Evolutionary conservation across 2,888 invertebrate species (phyloP).

Genomic region (Scaptomyza tumidula): DNA sequence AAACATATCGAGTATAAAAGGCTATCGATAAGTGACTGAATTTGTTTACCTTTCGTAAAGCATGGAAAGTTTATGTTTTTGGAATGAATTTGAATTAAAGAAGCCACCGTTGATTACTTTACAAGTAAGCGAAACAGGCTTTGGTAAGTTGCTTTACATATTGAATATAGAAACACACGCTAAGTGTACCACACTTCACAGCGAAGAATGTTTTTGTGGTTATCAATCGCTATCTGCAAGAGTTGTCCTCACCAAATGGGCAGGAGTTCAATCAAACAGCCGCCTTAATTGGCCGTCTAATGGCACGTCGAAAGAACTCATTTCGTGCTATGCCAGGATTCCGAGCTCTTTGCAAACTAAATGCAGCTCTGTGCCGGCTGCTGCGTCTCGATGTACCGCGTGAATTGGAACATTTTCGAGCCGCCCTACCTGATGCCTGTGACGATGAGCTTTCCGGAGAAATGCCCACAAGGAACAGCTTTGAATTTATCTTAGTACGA

Average conservation of each 20-base stretch:
- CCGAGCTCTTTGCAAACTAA: conserved; percentile 79
- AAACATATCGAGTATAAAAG: neutral
- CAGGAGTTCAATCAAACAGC: conserved; percentile 74
- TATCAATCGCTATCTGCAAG: conserved; percentile 62
- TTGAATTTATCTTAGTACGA: conserved; percentile 78
- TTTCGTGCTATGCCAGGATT: conserved; percentile 81
- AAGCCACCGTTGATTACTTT: conserved; percentile 80
- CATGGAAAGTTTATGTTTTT: conserved; percentile 72
- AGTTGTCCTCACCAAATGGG: conserved; percentile 36
- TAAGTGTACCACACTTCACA: conserved; percentile 16
- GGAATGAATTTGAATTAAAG: conserved; percentile 82
- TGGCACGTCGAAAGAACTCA: conserved; percentile 83
- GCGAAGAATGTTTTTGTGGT: conserved; percentile 65
- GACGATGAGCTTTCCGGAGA: conserved; percentile 52
- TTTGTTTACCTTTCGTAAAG: conserved; percentile 35
- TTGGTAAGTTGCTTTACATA: conserved; percentile 62
- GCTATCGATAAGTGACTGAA: conserved; percentile 4
- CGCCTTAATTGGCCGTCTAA: conserved; percentile 81
- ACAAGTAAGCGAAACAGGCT: conserved; percentile 53
- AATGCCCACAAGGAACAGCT: conserved; percentile 76
- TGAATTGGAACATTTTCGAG: conserved; percentile 74
- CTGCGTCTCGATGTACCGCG: conserved; percentile 76
- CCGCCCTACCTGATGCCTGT: conserved; percentile 75
- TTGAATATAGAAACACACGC: neutral
- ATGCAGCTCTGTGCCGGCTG: conserved; percentile 79